phyloP scores from a whole-genome alignment of 35 echinoderm and acorn worm species.

The Acanthaster planci region DNA sequence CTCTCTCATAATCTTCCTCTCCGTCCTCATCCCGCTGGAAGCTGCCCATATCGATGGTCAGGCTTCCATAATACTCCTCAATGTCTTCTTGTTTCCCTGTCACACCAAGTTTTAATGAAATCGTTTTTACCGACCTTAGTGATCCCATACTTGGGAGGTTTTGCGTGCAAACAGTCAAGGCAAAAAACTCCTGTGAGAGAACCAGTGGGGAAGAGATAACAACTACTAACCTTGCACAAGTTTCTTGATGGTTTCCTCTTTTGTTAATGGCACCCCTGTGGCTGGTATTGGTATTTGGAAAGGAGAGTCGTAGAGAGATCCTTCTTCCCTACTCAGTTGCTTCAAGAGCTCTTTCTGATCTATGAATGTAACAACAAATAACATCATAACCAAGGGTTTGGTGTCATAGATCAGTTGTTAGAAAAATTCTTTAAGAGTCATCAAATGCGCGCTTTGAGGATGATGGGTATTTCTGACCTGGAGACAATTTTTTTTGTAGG shows the following conservation, averaged over 20 bases:
- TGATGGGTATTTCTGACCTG: background rate
- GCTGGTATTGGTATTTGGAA: slow-evolving; percentile 27
- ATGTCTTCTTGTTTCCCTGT: slow-evolving; percentile 38
- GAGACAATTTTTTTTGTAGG: background rate
- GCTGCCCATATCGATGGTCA: background rate
- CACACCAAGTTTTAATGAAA: background rate
- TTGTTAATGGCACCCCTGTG: background rate
- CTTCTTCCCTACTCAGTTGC: background rate
- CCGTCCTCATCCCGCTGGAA: slow-evolving; percentile 29
- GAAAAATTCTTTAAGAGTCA: background rate
- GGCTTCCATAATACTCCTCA: slow-evolving; percentile 38
- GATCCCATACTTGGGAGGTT: background rate
- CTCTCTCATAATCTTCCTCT: slow-evolving; percentile 40
- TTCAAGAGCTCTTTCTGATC: background rate
- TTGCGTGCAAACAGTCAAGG: background rate
- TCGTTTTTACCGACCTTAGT: background rate
- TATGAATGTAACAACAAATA: background rate
- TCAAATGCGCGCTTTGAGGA: background rate
- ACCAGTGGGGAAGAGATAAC: background rate
- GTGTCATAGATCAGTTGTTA: background rate
- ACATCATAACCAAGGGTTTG: background rate
- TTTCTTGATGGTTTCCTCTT: slow-evolving; percentile 23
- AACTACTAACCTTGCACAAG: slow-evolving; percentile 21
- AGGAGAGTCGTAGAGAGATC: slow-evolving; percentile 16
- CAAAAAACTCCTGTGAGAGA: background rate